These are phyloP conservation scores for Ctenopoma multispine DNA, from an alignment of 2,797 vertebrate genomes.

Conservation along the genomic window DNA sequence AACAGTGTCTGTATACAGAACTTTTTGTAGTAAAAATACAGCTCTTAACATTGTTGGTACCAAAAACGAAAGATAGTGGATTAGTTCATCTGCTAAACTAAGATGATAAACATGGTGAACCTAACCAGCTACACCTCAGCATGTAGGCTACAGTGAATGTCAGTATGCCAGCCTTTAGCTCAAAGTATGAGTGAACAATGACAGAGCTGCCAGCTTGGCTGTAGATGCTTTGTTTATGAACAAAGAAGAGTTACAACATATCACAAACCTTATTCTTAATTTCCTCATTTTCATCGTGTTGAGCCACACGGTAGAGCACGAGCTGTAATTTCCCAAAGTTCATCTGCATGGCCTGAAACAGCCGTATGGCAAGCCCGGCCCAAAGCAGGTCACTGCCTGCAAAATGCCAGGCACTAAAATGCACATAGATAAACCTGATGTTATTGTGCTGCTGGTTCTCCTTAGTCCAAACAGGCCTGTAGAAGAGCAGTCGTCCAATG, in stretches of 20 bases:
- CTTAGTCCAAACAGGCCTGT: constrained; percentile 86
- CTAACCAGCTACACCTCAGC: neutral
- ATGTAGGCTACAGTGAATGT: neutral
- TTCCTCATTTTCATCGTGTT: constrained; percentile 71
- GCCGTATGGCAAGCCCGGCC: constrained; percentile 91
- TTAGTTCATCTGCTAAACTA: neutral
- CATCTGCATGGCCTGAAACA: constrained; percentile 85
- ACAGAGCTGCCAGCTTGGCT: neutral
- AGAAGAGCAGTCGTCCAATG: constrained; percentile 85
- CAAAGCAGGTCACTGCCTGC: constrained; percentile 94
- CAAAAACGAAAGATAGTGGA: neutral
- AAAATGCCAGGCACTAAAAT: constrained; percentile 96
- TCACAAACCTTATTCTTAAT: constrained; percentile 66
- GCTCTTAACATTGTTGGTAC: no score
- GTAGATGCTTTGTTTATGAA: neutral
- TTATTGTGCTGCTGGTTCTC: constrained; percentile 82
- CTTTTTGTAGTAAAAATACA: neutral
- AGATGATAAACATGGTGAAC: neutral
- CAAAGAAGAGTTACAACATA: neutral
- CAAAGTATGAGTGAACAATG: neutral
- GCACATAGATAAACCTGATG: constrained; percentile 88
- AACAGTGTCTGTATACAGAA: neutral
- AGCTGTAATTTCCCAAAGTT: constrained; percentile 89
- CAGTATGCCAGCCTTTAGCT: neutral
- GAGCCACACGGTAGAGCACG: constrained; percentile 83